Conservation (phyloP, 1,140 invertebrate genomes). For the Drosophila arizonae region DNA sequence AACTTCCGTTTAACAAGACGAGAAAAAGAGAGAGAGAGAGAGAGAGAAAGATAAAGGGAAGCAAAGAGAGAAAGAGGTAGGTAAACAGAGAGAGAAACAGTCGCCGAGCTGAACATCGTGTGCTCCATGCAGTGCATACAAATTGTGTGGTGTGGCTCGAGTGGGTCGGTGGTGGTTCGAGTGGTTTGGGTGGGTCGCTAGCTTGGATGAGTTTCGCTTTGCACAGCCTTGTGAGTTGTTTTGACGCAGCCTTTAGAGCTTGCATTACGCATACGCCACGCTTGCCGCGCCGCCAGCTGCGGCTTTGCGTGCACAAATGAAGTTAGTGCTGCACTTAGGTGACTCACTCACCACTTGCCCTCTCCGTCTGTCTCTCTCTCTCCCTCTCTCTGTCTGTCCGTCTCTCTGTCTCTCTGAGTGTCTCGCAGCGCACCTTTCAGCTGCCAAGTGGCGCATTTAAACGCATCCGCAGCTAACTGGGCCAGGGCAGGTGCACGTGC, state of each 20-base stretch:
- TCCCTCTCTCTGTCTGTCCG: not conserved
- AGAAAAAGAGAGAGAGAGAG: not conserved
- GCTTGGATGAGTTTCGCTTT: not conserved
- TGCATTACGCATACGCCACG: conserved; percentile 71
- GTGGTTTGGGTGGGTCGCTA: conserved; percentile 1
- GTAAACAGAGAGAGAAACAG: not conserved
- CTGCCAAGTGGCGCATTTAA: conserved; percentile 37
- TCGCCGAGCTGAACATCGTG: conserved; percentile 8
- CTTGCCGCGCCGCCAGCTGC: conserved; percentile 33
- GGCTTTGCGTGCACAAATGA: conserved; percentile 63
- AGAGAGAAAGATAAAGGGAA: not conserved
- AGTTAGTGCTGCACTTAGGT: conserved; percentile 68
- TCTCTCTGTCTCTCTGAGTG: too few species aligned
- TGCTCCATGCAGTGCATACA: conserved; percentile 30
- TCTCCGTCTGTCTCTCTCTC: not conserved
- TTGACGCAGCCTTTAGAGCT: conserved; percentile 39
- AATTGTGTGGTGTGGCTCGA: conserved; percentile 12
- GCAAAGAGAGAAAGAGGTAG: too few species aligned
- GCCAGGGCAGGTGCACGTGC: not conserved
- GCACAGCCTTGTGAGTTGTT: conserved; percentile 46
- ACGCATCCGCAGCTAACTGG: not conserved
- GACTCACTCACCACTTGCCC: conserved; percentile 13
- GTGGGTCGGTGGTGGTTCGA: not conserved
- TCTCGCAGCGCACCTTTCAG: conserved; percentile 10
- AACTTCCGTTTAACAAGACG: conserved; percentile 76